Evolutionary conservation across 2,797 vertebrate species (phyloP).

Genomic region (Scyliorhinus canicula): DNA sequence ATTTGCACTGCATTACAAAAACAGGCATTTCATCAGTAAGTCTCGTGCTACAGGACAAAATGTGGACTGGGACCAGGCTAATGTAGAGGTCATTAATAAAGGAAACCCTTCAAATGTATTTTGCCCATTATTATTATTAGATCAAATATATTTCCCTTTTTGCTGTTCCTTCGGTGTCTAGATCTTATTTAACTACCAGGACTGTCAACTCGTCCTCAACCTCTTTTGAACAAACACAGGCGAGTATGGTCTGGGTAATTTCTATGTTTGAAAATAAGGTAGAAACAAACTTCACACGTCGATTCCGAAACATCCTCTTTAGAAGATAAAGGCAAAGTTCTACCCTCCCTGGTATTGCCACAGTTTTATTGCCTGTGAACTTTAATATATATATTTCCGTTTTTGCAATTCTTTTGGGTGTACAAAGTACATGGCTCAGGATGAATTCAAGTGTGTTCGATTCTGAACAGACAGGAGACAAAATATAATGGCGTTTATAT

Average conservation of each 20-base stretch:
- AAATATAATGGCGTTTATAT: not conserved
- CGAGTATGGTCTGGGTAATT: too few species aligned
- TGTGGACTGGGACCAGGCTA: not conserved
- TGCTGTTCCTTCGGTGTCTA: not conserved
- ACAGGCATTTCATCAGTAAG: not conserved
- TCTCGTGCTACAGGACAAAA: not conserved
- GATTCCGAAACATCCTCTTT: too few species aligned
- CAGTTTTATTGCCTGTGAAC: too few species aligned
- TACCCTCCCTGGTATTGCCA: too few species aligned
- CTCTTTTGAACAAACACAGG: too few species aligned
- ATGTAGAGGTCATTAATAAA: not conserved
- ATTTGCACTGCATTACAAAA: conserved; percentile 7
- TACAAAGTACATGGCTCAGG: not conserved
- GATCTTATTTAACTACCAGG: too few species aligned
- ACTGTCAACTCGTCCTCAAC: too few species aligned
- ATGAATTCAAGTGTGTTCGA: not conserved
- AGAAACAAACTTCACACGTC: too few species aligned
- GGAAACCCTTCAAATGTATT: not conserved
- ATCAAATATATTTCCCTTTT: not conserved
- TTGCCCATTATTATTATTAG: too few species aligned
- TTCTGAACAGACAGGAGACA: not conserved
- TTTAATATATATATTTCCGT: too few species aligned
- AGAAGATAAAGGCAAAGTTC: too few species aligned
- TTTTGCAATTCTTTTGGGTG: not conserved
- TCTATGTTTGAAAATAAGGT: too few species aligned